Percentiles rank a stretch among this genome's conserved stretches.
Conservation (phyloP, 2,888 invertebrate species). For the Nomada goodeniana region DNA sequence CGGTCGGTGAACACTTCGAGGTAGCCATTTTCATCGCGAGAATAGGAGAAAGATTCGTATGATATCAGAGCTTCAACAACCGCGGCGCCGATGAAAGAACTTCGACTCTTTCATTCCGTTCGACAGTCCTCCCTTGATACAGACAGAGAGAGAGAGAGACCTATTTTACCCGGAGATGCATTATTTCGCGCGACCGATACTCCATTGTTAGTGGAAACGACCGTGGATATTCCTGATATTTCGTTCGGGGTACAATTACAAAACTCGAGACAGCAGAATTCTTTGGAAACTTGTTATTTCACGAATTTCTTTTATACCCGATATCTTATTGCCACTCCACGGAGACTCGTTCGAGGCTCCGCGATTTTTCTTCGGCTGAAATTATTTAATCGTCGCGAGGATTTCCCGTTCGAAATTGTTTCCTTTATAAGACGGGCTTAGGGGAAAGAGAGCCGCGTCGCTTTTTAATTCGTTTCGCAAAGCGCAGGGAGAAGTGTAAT, state of each 20-base stretch:
- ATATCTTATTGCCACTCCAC: too few species aligned
- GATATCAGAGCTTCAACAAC: constrained; percentile 46
- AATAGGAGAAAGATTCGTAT: constrained; percentile 42
- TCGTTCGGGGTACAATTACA: neutral
- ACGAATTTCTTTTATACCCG: too few species aligned
- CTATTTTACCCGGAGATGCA: constrained; percentile 16
- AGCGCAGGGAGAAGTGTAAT: constrained; percentile 19
- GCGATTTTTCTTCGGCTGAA: neutral
- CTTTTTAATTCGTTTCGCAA: constrained; percentile 25
- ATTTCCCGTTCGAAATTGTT: constrained; percentile 11
- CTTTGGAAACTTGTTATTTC: too few species aligned
- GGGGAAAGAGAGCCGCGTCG: constrained; percentile 19
- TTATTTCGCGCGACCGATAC: constrained; percentile 26
- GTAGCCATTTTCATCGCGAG: constrained; percentile 48
- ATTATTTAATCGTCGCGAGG: constrained; percentile 3
- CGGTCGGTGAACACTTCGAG: constrained; percentile 54
- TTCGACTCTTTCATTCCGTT: constrained; percentile 34
- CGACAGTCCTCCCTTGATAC: constrained; percentile 32
- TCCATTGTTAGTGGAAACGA: constrained; percentile 26
- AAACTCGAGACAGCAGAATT: neutral
- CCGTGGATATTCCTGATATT: neutral
- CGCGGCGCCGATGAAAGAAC: constrained; percentile 39
- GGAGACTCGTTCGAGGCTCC: too few species aligned
- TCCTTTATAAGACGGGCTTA: constrained; percentile 21
- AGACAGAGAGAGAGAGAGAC: constrained; percentile 15